These are phyloP conservation scores for Lysandra bellargus DNA, from an alignment of 2,888 invertebrate species.

Conservation along the genomic window DNA sequence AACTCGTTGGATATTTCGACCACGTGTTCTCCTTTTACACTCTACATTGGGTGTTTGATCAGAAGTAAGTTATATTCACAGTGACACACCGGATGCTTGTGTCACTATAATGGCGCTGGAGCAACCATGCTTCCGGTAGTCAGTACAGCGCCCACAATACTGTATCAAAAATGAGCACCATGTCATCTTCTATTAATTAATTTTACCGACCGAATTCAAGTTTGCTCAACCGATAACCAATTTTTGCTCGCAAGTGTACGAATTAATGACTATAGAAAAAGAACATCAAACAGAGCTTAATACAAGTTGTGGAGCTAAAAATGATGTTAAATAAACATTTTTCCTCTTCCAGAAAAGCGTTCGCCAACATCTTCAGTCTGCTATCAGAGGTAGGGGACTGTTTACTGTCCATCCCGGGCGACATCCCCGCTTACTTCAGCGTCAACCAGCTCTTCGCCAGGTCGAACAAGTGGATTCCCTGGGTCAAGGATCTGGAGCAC, in stretches of 20 bases:
- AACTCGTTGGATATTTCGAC: constrained; percentile 14
- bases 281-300: too few relatives aligned
- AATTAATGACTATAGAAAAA: too few relatives aligned
- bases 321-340: not conserved
- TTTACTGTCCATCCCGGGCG: not conserved
- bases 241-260: too few relatives aligned
- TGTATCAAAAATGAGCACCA: too few relatives aligned
- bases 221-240: too few relatives aligned
- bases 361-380: not conserved
- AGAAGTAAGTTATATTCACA: not conserved
- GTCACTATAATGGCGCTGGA: too few relatives aligned
- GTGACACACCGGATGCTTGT: too few relatives aligned
- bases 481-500: constrained; percentile 18
- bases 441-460: constrained; percentile 10
- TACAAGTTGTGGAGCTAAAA: not conserved
- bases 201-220: too few relatives aligned
- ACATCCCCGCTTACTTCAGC: constrained; percentile 1
- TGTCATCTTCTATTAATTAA: too few relatives aligned
- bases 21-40: constrained; percentile 25
- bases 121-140: too few relatives aligned
- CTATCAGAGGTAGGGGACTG: not conserved
- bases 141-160: too few relatives aligned
- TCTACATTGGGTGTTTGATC: constrained; percentile 26
- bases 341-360: not conserved
- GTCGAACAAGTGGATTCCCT: not conserved